Base-by-base conservation (phyloP, 92 coral and sea anemone species). In the Paragorgia papillata region DNA sequence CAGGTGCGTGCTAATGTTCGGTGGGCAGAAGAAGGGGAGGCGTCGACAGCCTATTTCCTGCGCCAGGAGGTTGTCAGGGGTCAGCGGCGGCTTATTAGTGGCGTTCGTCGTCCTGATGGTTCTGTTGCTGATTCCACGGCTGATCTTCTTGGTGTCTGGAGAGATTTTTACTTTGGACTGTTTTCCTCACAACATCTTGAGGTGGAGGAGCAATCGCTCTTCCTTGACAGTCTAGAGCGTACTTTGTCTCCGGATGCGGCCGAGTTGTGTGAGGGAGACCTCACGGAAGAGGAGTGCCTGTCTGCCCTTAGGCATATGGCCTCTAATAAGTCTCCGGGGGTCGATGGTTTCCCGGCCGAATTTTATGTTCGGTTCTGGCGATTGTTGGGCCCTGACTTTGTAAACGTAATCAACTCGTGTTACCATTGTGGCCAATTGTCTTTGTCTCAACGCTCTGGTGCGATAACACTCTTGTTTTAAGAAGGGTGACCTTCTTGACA, bases 281-380 rank as follows among this genome's bases (percentile, higher is more conserved):
- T 74, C 35, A 55, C 80, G 54, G 66, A 7, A 1, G 66, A 27
- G 14, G 84, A 80, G 53, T 80, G 84, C 31, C 1, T 8, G 1
- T 9, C 7, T 20, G 84, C 84, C 25, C 51, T 80, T 8, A 29
- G 57, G 9, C 56, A 31, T n/a, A 81, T 81, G 85, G 73, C 71
- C 12, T 9, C 3, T 3, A n/a, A 7, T 29, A 81, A 60, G 73
- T n/a, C 80, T 6, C 80, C 80, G 9, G 85, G 85, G 15, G 0
- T 71, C 0, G 85, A 81, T 27, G 85, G 85, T 6, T 60, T 81
- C 33, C 80, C 79, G 13, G 80, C 80, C 25, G 85, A 81, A 22
- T 81, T 70, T 19, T 81, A 75, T 22, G 50, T 62, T 31, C 29
- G 39, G 7, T 80, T 80, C 26, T 80, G 79, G 84, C 12, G 21